Base-by-base conservation (phyloP, 2,113 vertebrate genomes). In the Sialia sialis region DNA sequence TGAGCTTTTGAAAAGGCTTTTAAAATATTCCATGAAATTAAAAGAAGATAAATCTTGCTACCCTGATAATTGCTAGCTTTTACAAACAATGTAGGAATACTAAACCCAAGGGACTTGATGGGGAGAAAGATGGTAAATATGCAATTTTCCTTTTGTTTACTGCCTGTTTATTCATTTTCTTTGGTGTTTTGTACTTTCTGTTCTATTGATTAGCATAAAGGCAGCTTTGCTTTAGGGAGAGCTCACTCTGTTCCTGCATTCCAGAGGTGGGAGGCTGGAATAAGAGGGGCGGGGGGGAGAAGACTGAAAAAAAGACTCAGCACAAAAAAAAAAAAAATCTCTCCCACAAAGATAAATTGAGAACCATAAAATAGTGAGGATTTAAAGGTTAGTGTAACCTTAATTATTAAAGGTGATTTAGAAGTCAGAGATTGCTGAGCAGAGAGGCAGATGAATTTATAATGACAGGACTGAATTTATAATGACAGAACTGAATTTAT, bases 291-390 rank as follows among this genome's bases (percentile, higher is more conserved):
- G n/a, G n/a, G n/a, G n/a, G 75, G 72, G 41, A 56, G 56, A 23
- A 27, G 26, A 18, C 15, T n/a, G 63, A 22, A 22, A 25, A 52
- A 56, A 52, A 20, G 9, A 74, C 30, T 9, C 41, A 52, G 32
- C 52, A 15, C 0, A 39, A 39, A 39, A 39, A 39, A 1, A 32
- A 41, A 34, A 34, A 48, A 60, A 22, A 11, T 6, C 16, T 48
- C n/a, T 36, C 19, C 29, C 66, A 41, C 0, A 0, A 38, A 60
- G 39, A 39, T 4, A 30, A 69, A 76, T 0, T 2, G 26, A 64
- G 34, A 41, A 0, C 48, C 44, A 6, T 3, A n/a, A 39, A 63
- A 26, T 2, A 2, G 11, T 11, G 32, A 73, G 30, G 36, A 26
- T 29, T 29, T 44, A 49, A 66, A 66, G 34, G 41, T 3, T 70